Conservation (phyloP, 2,888 invertebrate genomes). For the Amiota mariae region DNA sequence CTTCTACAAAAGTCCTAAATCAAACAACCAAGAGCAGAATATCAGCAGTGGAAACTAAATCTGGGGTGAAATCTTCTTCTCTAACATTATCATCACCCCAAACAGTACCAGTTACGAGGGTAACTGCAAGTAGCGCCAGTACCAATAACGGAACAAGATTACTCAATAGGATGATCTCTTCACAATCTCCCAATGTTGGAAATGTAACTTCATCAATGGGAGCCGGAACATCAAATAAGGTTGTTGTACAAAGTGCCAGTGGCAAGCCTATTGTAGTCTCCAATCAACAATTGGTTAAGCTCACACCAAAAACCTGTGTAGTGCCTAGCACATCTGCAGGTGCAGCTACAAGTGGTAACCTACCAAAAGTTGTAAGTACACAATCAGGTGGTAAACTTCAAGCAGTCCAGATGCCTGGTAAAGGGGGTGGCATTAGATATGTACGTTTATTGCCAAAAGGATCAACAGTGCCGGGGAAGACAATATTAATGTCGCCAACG, state of each 20-base stretch:
- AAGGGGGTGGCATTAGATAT: slow-evolving; percentile 76
- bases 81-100: no score
- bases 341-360: neutral
- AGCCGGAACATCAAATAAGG: slow-evolving; percentile 45
- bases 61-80: no score
- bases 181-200: neutral
- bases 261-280: slow-evolving; percentile 70
- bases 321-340: slow-evolving; percentile 22
- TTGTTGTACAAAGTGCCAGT: slow-evolving; percentile 61
- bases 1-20: no score
- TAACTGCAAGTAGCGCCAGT: no score
- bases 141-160: neutral
- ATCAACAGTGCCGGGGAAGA: slow-evolving; percentile 38
- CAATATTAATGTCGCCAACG: slow-evolving; percentile 17
- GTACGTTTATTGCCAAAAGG: slow-evolving; percentile 77
- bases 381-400: slow-evolving; percentile 57
- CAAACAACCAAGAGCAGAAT: no score
- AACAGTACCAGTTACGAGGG: no score
- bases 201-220: slow-evolving; percentile 30
- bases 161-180: neutral
- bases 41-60: no score
- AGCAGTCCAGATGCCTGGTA: slow-evolving; percentile 68
- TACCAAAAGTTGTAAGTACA: slow-evolving; percentile 10
- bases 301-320: slow-evolving; percentile 60
- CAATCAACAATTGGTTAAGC: slow-evolving; percentile 67